Evolutionary conservation across 2,797 vertebrate genomes (phyloP).

Genomic region (Manis pentadactyla): DNA sequence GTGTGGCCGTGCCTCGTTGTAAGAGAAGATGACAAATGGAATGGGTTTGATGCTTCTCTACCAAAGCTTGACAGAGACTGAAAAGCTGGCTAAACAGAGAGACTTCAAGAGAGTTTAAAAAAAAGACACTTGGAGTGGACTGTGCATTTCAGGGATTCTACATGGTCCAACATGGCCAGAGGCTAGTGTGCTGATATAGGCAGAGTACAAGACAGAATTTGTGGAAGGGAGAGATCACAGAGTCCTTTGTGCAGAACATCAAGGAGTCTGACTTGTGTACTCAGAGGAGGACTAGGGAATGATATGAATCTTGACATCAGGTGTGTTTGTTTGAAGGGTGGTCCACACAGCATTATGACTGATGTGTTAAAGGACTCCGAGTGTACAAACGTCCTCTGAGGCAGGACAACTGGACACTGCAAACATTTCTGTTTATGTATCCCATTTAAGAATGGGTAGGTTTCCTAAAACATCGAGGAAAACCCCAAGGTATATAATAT

Average conservation of each 20-base stretch:
- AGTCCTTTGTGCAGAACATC: background rate
- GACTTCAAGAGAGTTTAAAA: background rate
- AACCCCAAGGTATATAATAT: too few relatives aligned
- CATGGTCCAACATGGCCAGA: accelerated
- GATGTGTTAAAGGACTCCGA: background rate
- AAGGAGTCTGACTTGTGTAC: too few relatives aligned
- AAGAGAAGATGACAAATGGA: background rate
- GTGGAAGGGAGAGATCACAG: background rate
- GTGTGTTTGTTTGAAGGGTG: background rate
- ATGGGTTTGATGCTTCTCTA: background rate
- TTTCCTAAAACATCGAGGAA: background rate
- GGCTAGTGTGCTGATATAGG: accelerated
- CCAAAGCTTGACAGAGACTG: background rate
- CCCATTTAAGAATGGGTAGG: background rate
- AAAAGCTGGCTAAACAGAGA: too few relatives aligned
- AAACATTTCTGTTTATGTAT: background rate
- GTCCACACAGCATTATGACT: background rate
- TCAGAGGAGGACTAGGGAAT: background rate
- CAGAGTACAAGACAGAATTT: too few relatives aligned
- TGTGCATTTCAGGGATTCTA: accelerated
- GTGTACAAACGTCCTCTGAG: background rate
- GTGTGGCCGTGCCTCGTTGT: accelerated
- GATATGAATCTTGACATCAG: background rate
- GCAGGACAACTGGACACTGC: background rate
- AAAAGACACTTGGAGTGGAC: background rate